A percentile compares a stretch with the other conserved stretches of the same genome.
phyloP scores from a whole-genome alignment of 2,888 invertebrate species.

The Sphecodes monilicornis region DNA sequence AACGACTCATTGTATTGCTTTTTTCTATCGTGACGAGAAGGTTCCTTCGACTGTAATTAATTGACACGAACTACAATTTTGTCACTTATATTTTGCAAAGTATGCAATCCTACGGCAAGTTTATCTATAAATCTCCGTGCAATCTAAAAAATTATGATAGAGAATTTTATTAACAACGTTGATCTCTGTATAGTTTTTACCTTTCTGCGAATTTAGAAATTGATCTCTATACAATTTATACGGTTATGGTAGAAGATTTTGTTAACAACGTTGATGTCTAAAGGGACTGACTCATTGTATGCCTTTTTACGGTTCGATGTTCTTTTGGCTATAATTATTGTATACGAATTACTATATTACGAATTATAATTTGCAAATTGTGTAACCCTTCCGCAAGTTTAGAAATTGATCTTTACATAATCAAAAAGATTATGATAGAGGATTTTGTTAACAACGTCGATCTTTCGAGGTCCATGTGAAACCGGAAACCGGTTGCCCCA shows the following conservation, averaged over 20 bases:
- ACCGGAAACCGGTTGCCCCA: conserved; percentile 78
- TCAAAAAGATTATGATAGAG: neutral
- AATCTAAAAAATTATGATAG: neutral
- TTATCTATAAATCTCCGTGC: neutral
- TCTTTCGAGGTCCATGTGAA: conserved; percentile 77
- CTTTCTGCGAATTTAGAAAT: neutral
- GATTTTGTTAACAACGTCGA: conserved; percentile 57
- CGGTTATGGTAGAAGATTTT: no score
- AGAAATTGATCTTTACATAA: no score
- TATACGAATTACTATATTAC: neutral
- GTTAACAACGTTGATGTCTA: no score
- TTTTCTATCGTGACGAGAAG: neutral
- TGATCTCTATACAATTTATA: no score
- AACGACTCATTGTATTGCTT: conserved; percentile 8
- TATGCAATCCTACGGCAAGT: neutral
- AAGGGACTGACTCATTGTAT: no score
- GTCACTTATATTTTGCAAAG: neutral
- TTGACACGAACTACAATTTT: neutral
- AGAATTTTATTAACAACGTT: neutral
- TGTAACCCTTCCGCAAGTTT: neutral
- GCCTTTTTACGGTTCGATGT: no score
- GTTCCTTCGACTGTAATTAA: neutral
- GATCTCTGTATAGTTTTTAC: neutral
- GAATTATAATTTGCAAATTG: neutral
- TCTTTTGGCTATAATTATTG: neutral